Evolutionary conservation across 1,140 invertebrate genomes (phyloP), one percentile per base, ranked within the genome.

Genomic region (Kradibia gibbosae): DNA sequence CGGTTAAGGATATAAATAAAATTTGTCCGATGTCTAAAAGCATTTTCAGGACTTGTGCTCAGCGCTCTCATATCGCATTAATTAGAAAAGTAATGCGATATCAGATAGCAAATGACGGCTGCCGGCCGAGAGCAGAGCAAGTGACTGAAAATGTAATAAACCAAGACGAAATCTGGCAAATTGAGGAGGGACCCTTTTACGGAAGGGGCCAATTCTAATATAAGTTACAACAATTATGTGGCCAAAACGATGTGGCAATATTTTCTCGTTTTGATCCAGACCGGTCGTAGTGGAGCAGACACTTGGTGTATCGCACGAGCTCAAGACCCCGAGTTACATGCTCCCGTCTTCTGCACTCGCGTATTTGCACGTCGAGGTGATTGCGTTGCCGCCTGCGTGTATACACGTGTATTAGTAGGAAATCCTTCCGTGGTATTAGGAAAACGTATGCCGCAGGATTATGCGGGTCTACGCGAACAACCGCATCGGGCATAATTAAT

Each of bases 401-500:
- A 50, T 74, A 83, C 62, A 83, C n/a, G 72, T 72, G 62, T 75
- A 83, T 80, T 80, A 80, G 65, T 65, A 39, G 55, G 75, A 36
- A 67, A 79, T 79, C 81, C 62, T 39, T 75, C 53, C 8, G 55
- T 45, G 76, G 81, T 78, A 82, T 82, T 82, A 82, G 76, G 81
- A 67, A 57, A 79, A 82, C 81, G 81, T 82, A 82, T 82, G 81
- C 81, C 76, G 71, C 71, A 60, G 81, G 81, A 82, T 82, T 82
- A 82, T 79, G 76, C 76, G 75, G 81, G 73, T 62, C 75, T 79
- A 71, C 60, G 76, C 81, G 71, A 82, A 82, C 81, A 82, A 82
- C 81, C 81, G 76, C 81, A 82, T 82, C 81, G 53, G 81, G 81
- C 81, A 82, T 82, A 82, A 82, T 82, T 82, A 82, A 82, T 82